Conservation (phyloP, 2,888 invertebrate genomes). For the Drosophila barbarae region DNA sequence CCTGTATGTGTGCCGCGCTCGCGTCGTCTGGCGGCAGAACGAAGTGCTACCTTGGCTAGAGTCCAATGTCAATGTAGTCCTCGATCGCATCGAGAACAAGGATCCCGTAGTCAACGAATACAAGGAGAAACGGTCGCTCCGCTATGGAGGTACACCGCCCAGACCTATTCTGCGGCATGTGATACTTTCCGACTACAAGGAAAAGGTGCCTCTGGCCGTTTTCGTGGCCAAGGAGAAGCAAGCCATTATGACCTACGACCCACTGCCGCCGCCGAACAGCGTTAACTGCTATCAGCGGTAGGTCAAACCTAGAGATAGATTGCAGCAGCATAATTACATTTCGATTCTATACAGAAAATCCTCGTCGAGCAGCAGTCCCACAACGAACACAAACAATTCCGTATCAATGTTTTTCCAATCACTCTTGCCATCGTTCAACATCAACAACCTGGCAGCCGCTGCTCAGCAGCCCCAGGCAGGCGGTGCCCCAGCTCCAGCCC, state of each 20-base stretch:
- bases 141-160: conserved; percentile 76
- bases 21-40: conserved; percentile 89
- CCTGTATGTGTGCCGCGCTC: conserved; percentile 87
- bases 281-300: conserved; percentile 85
- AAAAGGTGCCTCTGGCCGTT: conserved; percentile 79
- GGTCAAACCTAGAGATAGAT: not conserved
- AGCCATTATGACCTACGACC: conserved; percentile 86
- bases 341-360: conserved; percentile 67
- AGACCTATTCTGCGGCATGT: conserved; percentile 79
- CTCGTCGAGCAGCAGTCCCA: conserved; percentile 76
- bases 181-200: conserved; percentile 80
- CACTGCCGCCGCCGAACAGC: conserved; percentile 88
- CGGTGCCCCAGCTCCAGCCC: conserved; percentile 13
- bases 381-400: conserved; percentile 74
- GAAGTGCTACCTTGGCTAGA: conserved; percentile 89
- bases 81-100: conserved; percentile 83
- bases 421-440: conserved; percentile 85
- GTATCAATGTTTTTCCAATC: conserved; percentile 86
- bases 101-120: conserved; percentile 84
- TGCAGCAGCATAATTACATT: not conserved
- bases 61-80: conserved; percentile 83
- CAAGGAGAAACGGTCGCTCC: conserved; percentile 80
- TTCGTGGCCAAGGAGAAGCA: conserved; percentile 78
- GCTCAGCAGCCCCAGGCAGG: conserved; percentile 52
- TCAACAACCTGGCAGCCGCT: conserved; percentile 62